These are phyloP conservation scores for Dasyurus viverrinus DNA, from an alignment of 2,113 vertebrate genomes.

Conservation along the genomic window DNA sequence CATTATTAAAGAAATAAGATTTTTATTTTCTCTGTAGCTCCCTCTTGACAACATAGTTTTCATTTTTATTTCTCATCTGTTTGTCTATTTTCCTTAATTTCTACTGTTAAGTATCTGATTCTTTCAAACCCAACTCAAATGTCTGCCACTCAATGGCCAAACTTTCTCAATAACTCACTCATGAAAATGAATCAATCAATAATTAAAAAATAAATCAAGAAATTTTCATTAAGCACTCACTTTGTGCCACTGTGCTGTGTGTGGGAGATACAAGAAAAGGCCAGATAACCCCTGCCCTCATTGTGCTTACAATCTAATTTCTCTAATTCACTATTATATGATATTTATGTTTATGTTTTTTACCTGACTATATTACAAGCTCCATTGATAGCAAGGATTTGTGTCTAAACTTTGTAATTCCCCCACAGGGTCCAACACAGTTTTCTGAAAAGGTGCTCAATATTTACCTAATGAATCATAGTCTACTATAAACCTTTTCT, in stretches of 20 bases:
- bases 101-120: not conserved
- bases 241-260: not conserved
- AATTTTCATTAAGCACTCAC: not conserved
- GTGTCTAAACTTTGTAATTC: not conserved
- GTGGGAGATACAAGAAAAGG: not conserved
- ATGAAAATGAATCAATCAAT: not conserved
- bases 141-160: not conserved
- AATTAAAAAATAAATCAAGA: not conserved
- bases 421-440: not conserved
- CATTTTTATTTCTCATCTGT: slow-evolving; percentile 34
- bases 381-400: not conserved
- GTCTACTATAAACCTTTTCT: slow-evolving; percentile 43
- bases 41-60: slow-evolving; percentile 24
- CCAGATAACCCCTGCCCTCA: not conserved
- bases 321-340: not conserved
- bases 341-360: not conserved
- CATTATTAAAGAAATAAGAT: slow-evolving; percentile 44
- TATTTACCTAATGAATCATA: not conserved
- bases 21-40: slow-evolving; percentile 9
- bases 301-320: not conserved
- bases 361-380: not conserved
- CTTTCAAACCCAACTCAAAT: not conserved
- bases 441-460: not conserved
- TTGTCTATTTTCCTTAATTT: slow-evolving; percentile 44
- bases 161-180: not conserved